A percentile compares a stretch with the other conserved stretches of the same genome.
Evolutionary conservation across 1,140 invertebrate genomes (phyloP).

Genomic region (Sinonovacula constricta): DNA sequence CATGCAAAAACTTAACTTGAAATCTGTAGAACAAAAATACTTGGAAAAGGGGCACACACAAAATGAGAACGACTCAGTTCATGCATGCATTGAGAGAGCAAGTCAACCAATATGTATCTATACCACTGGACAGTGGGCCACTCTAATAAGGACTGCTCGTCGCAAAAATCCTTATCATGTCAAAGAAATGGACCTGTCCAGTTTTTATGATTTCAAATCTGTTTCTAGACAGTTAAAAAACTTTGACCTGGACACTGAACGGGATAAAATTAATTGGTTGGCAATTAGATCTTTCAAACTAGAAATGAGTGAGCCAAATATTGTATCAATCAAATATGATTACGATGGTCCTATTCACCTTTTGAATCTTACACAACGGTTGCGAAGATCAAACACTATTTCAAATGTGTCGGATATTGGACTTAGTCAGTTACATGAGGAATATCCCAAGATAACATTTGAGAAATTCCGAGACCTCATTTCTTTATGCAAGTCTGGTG

Average conservation of each 20-base stretch:
- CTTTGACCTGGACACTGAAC: not conserved
- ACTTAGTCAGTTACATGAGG: not conserved
- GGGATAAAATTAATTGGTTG: not conserved
- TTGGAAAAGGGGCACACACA: conserved; percentile 34
- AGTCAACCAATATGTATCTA: too few relatives aligned
- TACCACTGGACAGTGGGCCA: conserved; percentile 14
- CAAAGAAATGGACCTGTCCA: conserved; percentile 18
- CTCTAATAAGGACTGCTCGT: conserved; percentile 5
- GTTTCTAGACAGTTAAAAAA: not conserved
- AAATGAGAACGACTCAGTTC: conserved; percentile 22
- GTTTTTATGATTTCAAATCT: conserved; percentile 15
- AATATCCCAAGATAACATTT: too few relatives aligned
- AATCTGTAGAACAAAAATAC: conserved; percentile 22
- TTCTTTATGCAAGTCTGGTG: too few relatives aligned
- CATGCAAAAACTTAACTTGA: conserved; percentile 10
- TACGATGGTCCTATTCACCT: conserved; percentile 14
- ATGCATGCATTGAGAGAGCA: conserved; percentile 18
- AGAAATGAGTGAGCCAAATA: not conserved
- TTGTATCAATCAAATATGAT: conserved; percentile 12
- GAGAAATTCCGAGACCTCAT: conserved; percentile 22
- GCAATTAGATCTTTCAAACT: conserved; percentile 2
- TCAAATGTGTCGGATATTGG: conserved; percentile 4
- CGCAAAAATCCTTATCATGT: conserved; percentile 6
- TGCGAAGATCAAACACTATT: conserved; percentile 1
- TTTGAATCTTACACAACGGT: not conserved